Evolutionary conservation across 2,888 invertebrate genomes (phyloP).

Genomic region (Lucinisca nassula): DNA sequence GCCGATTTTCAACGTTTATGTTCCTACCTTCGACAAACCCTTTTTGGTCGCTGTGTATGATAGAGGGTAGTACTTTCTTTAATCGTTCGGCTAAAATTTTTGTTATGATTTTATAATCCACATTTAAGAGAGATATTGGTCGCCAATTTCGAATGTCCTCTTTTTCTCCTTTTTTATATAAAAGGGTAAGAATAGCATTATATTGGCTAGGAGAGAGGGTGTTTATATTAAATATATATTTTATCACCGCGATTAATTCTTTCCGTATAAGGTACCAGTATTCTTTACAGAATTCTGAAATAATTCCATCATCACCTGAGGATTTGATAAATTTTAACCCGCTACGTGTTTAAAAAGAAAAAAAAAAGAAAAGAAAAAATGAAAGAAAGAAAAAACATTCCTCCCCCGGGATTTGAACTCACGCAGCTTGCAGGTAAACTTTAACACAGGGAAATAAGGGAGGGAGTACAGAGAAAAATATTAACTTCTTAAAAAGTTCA

Average conservation of each 20-base stretch:
- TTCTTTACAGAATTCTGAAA: background rate
- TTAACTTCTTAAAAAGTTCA: no score
- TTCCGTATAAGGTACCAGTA: background rate
- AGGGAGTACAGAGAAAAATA: no score
- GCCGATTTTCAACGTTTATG: constrained; percentile 5
- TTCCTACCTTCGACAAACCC: constrained; percentile 17
- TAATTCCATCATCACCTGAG: background rate
- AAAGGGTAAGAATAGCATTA: background rate
- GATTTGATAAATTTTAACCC: no score
- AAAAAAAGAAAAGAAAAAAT: no score
- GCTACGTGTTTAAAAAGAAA: no score
- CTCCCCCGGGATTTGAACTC: no score
- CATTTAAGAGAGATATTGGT: constrained; percentile 35
- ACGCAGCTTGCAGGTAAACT: no score
- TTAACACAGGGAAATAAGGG: no score
- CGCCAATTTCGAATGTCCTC: constrained; percentile 16
- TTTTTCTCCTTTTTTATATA: constrained; percentile 18
- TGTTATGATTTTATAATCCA: constrained; percentile 37
- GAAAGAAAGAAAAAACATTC: no score
- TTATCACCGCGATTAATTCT: background rate
- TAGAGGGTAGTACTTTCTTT: constrained; percentile 14
- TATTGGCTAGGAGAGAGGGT: background rate
- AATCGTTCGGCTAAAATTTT: constrained; percentile 19
- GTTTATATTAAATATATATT: background rate
- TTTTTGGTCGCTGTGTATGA: constrained; percentile 37